Conservation (phyloP, 2,797 vertebrate species). For the Sitta carolinensis region DNA sequence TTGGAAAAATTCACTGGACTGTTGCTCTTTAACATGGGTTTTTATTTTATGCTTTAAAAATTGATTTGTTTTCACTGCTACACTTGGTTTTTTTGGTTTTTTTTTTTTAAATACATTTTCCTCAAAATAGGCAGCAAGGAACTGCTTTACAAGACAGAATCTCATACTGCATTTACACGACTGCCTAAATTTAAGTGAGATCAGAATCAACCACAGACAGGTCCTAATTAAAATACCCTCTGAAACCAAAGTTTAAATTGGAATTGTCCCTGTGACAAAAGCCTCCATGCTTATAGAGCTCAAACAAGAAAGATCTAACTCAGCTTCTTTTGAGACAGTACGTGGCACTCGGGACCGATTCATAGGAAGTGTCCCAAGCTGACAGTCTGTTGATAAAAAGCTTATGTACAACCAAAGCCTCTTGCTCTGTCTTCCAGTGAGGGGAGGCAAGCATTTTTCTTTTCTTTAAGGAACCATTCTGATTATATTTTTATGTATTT, state of each 20-base stretch:
- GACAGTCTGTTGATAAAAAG: background rate
- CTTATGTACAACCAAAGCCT: background rate
- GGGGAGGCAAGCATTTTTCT: background rate
- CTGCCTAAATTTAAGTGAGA: background rate
- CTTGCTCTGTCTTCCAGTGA: background rate
- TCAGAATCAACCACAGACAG: background rate
- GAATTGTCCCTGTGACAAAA: background rate
- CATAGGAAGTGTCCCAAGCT: background rate
- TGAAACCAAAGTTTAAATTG: conserved; percentile 6
- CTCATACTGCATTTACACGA: background rate
- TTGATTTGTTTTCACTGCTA: background rate
- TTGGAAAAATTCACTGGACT: conserved; percentile 29
- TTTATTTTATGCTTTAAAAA: background rate
- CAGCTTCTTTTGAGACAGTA: background rate
- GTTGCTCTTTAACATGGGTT: background rate
- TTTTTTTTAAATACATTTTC: background rate
- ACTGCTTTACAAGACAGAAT: background rate
- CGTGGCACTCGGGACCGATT: accelerated
- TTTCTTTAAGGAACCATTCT: background rate
- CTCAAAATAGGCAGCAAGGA: background rate
- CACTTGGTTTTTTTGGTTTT: no score
- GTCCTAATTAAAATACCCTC: background rate
- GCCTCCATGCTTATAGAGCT: background rate
- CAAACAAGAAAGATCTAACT: background rate
- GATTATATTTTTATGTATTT: background rate